Evolutionary conservation across 35 echinoderm and acorn worm genomes (phyloP).

Genomic region (Holothuria glaberrima): DNA sequence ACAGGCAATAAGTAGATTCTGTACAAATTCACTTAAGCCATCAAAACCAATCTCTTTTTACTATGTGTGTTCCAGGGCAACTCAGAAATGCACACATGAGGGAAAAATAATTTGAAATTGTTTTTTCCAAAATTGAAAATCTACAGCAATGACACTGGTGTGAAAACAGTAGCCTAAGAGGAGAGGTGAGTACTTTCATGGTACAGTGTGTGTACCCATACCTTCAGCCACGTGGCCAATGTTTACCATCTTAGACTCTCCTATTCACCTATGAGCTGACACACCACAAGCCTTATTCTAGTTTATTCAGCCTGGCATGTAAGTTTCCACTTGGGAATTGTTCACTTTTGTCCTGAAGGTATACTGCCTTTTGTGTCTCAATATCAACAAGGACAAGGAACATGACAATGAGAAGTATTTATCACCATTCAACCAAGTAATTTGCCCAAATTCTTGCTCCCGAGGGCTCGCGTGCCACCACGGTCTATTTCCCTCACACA

Average conservation of each 20-base stretch:
- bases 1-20: too few species aligned
- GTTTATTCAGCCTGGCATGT: constrained; percentile 36
- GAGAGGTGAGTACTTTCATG: too few species aligned
- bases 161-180: too few species aligned
- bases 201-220: constrained; percentile 15
- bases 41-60: too few species aligned
- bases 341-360: constrained; percentile 12
- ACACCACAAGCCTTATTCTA: neutral
- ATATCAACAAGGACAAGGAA: constrained; percentile 42
- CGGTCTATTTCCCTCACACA: constrained; percentile 43
- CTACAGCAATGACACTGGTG: too few species aligned
- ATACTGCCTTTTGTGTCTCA: constrained; percentile 27
- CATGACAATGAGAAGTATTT: constrained; percentile 30
- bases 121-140: too few species aligned
- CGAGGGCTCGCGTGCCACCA: constrained; percentile 30
- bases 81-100: too few species aligned
- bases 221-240: constrained; percentile 7
- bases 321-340: neutral
- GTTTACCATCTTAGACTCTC: constrained; percentile 18
- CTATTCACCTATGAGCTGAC: neutral
- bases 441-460: constrained; percentile 54
- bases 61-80: too few species aligned
- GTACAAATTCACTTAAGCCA: too few species aligned
- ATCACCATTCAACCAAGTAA: constrained; percentile 38
- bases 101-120: too few species aligned